Conservation (phyloP, 1,140 invertebrate species). For the Cydia amplana region DNA sequence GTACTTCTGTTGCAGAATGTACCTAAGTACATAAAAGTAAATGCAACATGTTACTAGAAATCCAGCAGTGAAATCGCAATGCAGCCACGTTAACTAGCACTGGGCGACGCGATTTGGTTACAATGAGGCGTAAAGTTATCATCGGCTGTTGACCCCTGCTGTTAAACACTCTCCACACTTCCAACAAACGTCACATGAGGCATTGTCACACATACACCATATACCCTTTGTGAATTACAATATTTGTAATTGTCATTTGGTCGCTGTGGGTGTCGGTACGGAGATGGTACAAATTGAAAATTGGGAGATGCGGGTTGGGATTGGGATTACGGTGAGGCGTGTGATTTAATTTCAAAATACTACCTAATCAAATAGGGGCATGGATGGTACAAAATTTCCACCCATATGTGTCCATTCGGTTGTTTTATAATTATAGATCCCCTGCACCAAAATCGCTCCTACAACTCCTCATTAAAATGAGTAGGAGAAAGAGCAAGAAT, state of each 20-base stretch:
- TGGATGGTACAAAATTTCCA: too few relatives aligned
- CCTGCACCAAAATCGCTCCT: too few relatives aligned
- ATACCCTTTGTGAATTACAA: neutral
- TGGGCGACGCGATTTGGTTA: conserved; percentile 20
- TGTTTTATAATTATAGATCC: too few relatives aligned
- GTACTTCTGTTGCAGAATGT: too few relatives aligned
- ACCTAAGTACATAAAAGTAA: too few relatives aligned
- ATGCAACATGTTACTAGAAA: too few relatives aligned
- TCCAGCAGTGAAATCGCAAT: too few relatives aligned
- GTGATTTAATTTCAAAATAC: neutral
- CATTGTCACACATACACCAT: neutral
- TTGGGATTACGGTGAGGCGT: neutral
- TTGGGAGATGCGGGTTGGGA: conserved; percentile 7
- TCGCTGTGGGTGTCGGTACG: neutral
- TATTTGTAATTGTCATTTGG: neutral
- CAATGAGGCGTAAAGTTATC: conserved; percentile 4
- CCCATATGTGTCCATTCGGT: too few relatives aligned
- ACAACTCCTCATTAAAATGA: too few relatives aligned
- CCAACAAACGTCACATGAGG: neutral
- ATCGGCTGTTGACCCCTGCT: conserved; percentile 10
- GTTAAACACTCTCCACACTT: neutral
- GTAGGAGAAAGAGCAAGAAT: too few relatives aligned
- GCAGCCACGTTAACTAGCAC: neutral
- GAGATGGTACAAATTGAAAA: conserved; percentile 4
- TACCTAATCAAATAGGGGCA: neutral